These are phyloP conservation scores for Rhinophrynus dorsalis DNA, from an alignment of 2,797 vertebrate genomes.

Conservation along the genomic window DNA sequence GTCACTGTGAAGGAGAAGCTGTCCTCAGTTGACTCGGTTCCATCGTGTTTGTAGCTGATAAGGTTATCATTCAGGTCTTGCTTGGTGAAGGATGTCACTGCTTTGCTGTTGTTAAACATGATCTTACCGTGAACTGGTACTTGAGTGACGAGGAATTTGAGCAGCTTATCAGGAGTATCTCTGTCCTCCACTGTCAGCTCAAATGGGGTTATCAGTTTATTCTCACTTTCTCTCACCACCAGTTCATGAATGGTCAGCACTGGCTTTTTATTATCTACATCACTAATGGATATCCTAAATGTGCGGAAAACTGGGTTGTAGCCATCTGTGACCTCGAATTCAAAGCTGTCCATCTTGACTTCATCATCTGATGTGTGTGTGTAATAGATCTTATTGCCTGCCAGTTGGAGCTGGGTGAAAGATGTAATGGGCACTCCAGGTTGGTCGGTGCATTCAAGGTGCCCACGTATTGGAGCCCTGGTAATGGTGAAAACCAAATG, in stretches of 20 bases:
- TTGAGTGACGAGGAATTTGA: constrained; percentile 88
- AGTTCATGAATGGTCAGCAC: constrained; percentile 85
- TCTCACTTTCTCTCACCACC: constrained; percentile 81
- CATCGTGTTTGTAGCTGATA: constrained; percentile 93
- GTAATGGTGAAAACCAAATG: constrained; percentile 92
- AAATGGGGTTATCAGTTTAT: constrained; percentile 92
- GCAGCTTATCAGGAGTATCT: constrained; percentile 81
- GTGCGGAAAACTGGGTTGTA: constrained; percentile 94
- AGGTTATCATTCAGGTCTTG: constrained; percentile 94
- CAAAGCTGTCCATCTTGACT: constrained; percentile 96
- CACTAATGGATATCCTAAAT: constrained; percentile 89
- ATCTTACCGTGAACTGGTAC: constrained; percentile 86
- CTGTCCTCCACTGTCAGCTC: constrained; percentile 91
- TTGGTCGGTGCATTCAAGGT: constrained; percentile 89
- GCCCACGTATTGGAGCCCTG: constrained; percentile 85
- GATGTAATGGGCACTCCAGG: constrained; percentile 82
- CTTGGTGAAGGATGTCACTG: constrained; percentile 84
- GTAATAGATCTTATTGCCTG: constrained; percentile 94
- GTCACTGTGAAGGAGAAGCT: constrained; percentile 94
- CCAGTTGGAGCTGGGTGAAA: constrained; percentile 91
- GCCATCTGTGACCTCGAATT: constrained; percentile 95
- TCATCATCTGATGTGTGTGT: constrained; percentile 93
- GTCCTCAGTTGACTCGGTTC: constrained; percentile 83
- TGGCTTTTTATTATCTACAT: constrained; percentile 95
- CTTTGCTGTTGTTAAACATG: constrained; percentile 80